These are phyloP conservation scores for cattle (Bos taurus) DNA, from an alignment of 2,113 vertebrate genomes.

Conservation along the genomic window DNA sequence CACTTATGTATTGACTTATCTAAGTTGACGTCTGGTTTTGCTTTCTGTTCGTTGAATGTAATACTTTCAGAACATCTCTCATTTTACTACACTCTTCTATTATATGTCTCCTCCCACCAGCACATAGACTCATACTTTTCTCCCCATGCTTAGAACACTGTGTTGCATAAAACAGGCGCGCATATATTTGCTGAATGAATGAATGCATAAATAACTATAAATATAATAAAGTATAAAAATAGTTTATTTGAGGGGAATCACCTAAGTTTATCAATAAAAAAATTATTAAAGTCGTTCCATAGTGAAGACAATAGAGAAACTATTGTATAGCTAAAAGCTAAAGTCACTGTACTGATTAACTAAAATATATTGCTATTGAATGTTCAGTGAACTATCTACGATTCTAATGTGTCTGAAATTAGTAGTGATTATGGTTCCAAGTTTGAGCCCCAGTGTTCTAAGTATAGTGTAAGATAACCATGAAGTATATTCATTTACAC, in stretches of 20 bases:
- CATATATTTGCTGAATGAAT: not conserved
- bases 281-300: not conserved
- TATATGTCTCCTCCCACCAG: too few relatives aligned
- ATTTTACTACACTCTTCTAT: not conserved
- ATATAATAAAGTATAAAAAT: not conserved
- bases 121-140: not conserved
- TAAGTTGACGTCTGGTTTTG: not conserved
- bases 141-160: not conserved
- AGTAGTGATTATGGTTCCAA: not conserved
- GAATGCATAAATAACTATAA: not conserved
- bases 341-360: not conserved
- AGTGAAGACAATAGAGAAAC: not conserved
- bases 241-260: not conserved
- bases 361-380: not conserved
- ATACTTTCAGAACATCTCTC: not conserved
- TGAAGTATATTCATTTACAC: not conserved
- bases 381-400: not conserved
- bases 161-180: not conserved
- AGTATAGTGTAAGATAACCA: not conserved
- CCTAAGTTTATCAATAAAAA: not conserved
- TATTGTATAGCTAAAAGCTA: not conserved
- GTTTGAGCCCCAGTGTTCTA: not conserved
- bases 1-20: too few relatives aligned
- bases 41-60: not conserved
- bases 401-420: not conserved